Evolutionary conservation across 2,888 invertebrate genomes (phyloP).

Genomic region (Oxytorus armatus): DNA sequence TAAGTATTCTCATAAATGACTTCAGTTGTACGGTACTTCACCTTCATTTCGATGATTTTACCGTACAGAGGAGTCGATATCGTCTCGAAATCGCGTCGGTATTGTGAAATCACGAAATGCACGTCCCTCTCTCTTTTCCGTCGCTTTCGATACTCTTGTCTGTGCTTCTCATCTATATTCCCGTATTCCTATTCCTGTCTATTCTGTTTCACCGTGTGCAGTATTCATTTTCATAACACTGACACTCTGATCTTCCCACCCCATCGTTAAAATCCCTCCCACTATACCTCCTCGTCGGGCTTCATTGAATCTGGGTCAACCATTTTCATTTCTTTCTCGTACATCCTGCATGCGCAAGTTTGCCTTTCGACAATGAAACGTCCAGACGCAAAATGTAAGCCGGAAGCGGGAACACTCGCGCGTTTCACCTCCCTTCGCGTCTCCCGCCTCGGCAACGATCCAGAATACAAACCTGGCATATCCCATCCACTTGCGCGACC

Average conservation of each 20-base stretch:
- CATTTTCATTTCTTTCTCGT: constrained; percentile 73
- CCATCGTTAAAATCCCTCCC: constrained; percentile 20
- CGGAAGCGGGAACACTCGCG: constrained; percentile 75
- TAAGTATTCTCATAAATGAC: constrained; percentile 1
- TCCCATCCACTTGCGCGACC: constrained; percentile 49
- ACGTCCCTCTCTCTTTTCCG: constrained; percentile 5
- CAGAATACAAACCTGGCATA: constrained; percentile 72
- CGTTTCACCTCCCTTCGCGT: constrained; percentile 14
- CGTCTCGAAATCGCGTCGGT: too few species aligned
- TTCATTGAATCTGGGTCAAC: constrained; percentile 72
- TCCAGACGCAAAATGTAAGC: constrained; percentile 77
- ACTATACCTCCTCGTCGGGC: constrained; percentile 28
- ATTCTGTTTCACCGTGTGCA: constrained; percentile 7
- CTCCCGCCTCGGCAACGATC: constrained; percentile 72
- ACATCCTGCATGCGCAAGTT: constrained; percentile 70
- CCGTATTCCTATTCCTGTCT: constrained; percentile 36
- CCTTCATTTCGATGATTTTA: too few species aligned
- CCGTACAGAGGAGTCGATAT: too few species aligned
- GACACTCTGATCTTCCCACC: constrained; percentile 14
- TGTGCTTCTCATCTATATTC: constrained; percentile 7
- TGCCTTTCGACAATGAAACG: constrained; percentile 76
- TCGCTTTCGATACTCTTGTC: constrained; percentile 30
- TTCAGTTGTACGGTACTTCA: too few species aligned
- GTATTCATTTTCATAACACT: constrained; percentile 30
- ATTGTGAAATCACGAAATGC: constrained; percentile 7